Conservation (phyloP, 2,797 vertebrate species). For the Pogoniulus pusillus region DNA sequence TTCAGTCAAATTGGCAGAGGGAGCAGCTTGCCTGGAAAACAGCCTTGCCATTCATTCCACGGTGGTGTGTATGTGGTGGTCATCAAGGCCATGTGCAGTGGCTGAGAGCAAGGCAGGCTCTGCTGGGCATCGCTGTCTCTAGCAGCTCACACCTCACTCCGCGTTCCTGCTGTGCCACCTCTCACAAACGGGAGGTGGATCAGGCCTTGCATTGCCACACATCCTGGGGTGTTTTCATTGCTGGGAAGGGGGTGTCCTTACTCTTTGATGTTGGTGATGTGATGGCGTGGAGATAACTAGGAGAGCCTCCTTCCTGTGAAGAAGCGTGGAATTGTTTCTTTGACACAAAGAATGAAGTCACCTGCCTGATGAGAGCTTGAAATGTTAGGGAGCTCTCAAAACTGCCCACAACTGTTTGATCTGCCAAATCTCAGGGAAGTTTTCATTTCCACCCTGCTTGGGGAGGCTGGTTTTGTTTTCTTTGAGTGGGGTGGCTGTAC, state of each 20-base stretch:
- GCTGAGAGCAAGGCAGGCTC: not conserved
- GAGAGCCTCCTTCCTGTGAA: not conserved
- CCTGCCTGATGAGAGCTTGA: conserved; percentile 38
- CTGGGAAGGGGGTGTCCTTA: not conserved
- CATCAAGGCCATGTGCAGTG: not conserved
- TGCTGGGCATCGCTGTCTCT: not conserved
- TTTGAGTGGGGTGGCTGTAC: not conserved
- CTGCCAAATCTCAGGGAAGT: conserved; percentile 40
- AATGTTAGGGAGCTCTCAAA: conserved; percentile 33
- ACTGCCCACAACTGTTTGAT: conserved; percentile 35
- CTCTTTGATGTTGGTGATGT: not conserved
- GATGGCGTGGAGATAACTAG: not conserved
- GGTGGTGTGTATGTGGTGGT: not conserved
- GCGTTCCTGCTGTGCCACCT: not conserved
- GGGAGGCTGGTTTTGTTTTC: conserved; percentile 15
- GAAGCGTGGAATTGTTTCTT: conserved; percentile 12
- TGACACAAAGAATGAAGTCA: conserved; percentile 43
- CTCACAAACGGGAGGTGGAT: not conserved
- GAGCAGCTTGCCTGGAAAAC: not conserved
- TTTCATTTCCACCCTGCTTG: conserved; percentile 5
- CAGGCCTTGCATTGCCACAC: not conserved
- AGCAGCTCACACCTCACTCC: not conserved
- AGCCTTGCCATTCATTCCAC: accelerated
- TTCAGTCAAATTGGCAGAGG: not conserved
- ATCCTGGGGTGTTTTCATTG: not conserved